A percentile compares a stretch with the other conserved stretches of the same genome.
Evolutionary conservation across 2,888 invertebrate species (phyloP).

Genomic region (Nasonovia ribisnigri): DNA sequence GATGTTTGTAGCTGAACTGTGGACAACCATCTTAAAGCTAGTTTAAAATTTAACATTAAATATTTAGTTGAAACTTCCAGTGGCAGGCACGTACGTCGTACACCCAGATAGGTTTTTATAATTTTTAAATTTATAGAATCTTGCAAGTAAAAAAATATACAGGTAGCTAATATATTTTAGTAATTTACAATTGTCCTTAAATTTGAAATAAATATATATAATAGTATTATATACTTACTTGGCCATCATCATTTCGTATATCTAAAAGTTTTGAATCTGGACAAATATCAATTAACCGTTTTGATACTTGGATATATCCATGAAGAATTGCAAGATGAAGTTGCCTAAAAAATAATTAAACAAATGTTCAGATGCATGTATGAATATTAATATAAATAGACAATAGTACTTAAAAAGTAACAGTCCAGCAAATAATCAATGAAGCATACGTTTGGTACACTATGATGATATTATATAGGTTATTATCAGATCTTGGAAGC

Average conservation of each 20-base stretch:
- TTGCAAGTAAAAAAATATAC: not conserved
- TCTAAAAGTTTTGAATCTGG: conserved; percentile 84
- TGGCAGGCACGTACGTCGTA: too few species aligned
- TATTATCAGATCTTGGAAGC: not conserved
- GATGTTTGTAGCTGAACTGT: not conserved
- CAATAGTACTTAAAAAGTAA: not conserved
- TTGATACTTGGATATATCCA: conserved; percentile 80
- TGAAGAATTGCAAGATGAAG: conserved; percentile 88
- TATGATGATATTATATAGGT: not conserved
- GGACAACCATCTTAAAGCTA: not conserved
- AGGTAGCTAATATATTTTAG: not conserved
- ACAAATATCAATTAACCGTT: conserved; percentile 81
- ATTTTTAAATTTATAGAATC: not conserved
- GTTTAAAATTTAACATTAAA: not conserved
- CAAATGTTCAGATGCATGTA: not conserved
- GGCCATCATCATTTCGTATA: conserved; percentile 83
- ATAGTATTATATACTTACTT: conserved; percentile 70
- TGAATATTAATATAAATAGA: not conserved
- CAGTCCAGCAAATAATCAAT: not conserved
- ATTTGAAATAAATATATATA: not conserved
- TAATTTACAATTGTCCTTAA: not conserved
- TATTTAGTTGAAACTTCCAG: too few species aligned
- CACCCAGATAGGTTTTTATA: too few species aligned
- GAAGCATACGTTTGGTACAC: not conserved
- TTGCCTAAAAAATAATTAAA: conserved; percentile 75